These are phyloP conservation scores for Epirrhoe tristata DNA, from an alignment of 2,888 invertebrate genomes.

Conservation along the genomic window DNA sequence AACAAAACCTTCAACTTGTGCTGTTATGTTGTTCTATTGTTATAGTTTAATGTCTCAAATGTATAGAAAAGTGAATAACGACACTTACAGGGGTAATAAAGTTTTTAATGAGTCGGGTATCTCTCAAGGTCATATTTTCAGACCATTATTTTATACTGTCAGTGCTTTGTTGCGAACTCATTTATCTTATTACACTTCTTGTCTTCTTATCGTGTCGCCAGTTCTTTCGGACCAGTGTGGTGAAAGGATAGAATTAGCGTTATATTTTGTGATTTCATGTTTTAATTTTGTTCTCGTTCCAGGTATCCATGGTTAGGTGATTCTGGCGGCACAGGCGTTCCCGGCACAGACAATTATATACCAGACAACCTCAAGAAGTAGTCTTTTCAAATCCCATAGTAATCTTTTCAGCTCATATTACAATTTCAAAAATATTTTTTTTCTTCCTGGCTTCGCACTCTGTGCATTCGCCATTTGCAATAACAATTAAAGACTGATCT, in stretches of 20 bases:
- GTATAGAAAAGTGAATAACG: slow-evolving; percentile 22
- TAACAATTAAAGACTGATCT: slow-evolving; percentile 26
- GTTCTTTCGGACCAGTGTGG: too few relatives aligned
- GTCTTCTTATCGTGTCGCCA: too few relatives aligned
- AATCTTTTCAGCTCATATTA: slow-evolving; percentile 50
- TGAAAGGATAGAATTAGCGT: too few relatives aligned
- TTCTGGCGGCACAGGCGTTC: slow-evolving; percentile 92
- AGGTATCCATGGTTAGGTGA: slow-evolving; percentile 96
- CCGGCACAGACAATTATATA: slow-evolving; percentile 92
- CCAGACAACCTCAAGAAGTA: slow-evolving; percentile 86
- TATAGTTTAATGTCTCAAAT: slow-evolving; percentile 18
- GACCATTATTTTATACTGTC: slow-evolving; percentile 11
- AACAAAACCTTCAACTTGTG: slow-evolving; percentile 11
- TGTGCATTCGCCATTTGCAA: background rate
- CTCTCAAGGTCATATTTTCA: slow-evolving; percentile 19
- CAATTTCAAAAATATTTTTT: too few relatives aligned
- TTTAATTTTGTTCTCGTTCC: slow-evolving; percentile 41
- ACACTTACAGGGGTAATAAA: slow-evolving; percentile 16
- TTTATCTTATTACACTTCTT: background rate
- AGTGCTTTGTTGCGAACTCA: slow-evolving; percentile 17
- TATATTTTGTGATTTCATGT: too few relatives aligned
- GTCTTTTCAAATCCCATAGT: slow-evolving; percentile 42
- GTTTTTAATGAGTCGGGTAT: slow-evolving; percentile 9
- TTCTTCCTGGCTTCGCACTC: too few relatives aligned
- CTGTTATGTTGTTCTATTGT: slow-evolving; percentile 21